Conservation (phyloP, 2,888 invertebrate genomes). For the Bembecia ichneumoniformis region DNA sequence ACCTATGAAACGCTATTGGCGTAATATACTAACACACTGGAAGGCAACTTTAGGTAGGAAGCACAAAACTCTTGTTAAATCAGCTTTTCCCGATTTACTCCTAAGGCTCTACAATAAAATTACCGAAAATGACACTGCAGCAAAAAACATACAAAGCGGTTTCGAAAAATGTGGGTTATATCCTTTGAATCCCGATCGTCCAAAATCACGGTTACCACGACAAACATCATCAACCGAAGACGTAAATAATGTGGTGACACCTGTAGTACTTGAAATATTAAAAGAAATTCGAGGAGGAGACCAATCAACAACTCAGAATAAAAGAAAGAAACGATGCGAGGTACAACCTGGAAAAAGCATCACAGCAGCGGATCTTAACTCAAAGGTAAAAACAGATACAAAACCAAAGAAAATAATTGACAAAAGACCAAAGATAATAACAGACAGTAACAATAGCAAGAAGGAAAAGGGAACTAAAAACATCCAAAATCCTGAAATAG, state of each 20-base stretch:
- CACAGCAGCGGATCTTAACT: slow-evolving; percentile 5
- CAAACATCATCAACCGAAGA: neutral
- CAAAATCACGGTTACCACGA: slow-evolving; percentile 7
- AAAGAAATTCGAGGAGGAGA: slow-evolving; percentile 4
- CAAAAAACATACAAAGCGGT: slow-evolving; percentile 8
- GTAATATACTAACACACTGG: no score
- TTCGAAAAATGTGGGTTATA: slow-evolving; percentile 8
- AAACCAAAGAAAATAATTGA: slow-evolving; percentile 3
- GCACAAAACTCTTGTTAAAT: slow-evolving; percentile 7
- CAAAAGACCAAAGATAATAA: neutral
- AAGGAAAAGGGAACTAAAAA: neutral
- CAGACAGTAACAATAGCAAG: neutral
- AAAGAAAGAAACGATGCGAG: slow-evolving; percentile 8
- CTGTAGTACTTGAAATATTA: slow-evolving; percentile 7
- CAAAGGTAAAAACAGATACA: no score
- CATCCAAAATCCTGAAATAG: neutral
- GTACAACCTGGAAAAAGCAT: slow-evolving; percentile 7
- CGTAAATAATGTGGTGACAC: slow-evolving; percentile 1
- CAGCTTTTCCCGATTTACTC: slow-evolving; percentile 7
- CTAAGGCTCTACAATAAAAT: slow-evolving; percentile 3
- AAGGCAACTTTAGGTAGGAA: slow-evolving; percentile 9
- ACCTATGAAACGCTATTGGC: slow-evolving; percentile 20
- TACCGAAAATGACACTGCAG: slow-evolving; percentile 4
- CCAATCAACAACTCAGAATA: neutral
- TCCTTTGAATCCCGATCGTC: slow-evolving; percentile 8